phyloP scores from a whole-genome alignment of 2,797 vertebrate species.

The Neopelma chrysocephalum region DNA sequence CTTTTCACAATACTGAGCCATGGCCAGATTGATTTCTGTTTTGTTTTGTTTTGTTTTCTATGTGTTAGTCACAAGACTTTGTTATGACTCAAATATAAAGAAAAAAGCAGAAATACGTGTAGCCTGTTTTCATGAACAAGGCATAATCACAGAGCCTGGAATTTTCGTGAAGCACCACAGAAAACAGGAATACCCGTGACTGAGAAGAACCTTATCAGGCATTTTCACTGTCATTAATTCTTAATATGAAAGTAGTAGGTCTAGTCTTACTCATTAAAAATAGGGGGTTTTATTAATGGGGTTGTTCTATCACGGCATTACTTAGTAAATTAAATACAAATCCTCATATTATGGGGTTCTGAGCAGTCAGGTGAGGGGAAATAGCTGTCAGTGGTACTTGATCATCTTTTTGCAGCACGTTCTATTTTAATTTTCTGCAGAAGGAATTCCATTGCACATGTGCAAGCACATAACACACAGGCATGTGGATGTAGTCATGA shows the following conservation, averaged over 20 bases:
- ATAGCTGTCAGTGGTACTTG: background rate
- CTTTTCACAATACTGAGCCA: background rate
- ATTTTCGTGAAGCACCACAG: background rate
- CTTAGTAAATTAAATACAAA: slow-evolving; percentile 10
- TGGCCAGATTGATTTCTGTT: background rate
- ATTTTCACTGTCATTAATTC: slow-evolving; percentile 21
- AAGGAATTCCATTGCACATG: background rate
- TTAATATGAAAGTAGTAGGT: background rate
- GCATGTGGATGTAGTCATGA: fast-evolving
- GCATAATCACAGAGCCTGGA: background rate
- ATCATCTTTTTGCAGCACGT: background rate
- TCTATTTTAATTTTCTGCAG: background rate
- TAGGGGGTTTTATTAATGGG: background rate
- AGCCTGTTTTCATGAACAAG: background rate
- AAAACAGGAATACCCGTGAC: background rate
- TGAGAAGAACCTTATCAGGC: background rate
- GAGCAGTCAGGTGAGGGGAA: background rate
- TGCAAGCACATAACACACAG: background rate
- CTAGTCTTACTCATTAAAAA: slow-evolving; percentile 8
- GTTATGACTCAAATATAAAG: background rate
- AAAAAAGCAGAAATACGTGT: background rate
- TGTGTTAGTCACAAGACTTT: background rate
- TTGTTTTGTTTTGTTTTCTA: background rate
- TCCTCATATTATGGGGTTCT: background rate
- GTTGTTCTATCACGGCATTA: background rate